phyloP scores from a whole-genome alignment of 2,113 vertebrate genomes.

The Corythornis madagascariensis region DNA sequence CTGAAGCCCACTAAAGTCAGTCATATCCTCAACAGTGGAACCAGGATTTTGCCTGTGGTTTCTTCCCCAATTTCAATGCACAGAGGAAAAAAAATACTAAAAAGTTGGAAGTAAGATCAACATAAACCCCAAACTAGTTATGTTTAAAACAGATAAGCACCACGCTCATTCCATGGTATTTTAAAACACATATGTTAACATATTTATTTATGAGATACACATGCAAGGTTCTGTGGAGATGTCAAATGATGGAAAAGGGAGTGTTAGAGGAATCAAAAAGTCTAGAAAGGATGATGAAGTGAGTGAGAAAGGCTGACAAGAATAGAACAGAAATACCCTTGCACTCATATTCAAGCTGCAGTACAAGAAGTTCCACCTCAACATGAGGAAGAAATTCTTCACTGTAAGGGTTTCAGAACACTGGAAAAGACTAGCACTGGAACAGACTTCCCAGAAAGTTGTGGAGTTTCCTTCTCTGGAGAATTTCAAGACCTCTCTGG shows the following conservation, averaged over 20 bases:
- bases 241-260: not conserved
- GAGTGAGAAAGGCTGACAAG: not conserved
- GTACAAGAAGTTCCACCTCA: no score
- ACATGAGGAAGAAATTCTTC: no score
- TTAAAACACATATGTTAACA: not conserved
- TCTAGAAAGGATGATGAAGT: not conserved
- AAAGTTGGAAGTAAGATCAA: not conserved
- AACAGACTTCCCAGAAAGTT: no score
- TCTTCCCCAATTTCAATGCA: not conserved
- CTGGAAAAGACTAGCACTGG: no score
- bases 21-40: not conserved
- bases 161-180: not conserved
- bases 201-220: not conserved
- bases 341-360: no score
- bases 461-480: no score
- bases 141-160: not conserved
- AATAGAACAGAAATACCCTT: not conserved
- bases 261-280: not conserved
- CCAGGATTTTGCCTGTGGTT: not conserved
- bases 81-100: not conserved
- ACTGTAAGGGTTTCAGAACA: no score
- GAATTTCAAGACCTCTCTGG: no score
- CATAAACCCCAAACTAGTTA: not conserved
- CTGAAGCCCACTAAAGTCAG: not conserved
- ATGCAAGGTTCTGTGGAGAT: not conserved